phyloP scores from a whole-genome alignment of 2,113 vertebrate species.

The Chauna torquata region DNA sequence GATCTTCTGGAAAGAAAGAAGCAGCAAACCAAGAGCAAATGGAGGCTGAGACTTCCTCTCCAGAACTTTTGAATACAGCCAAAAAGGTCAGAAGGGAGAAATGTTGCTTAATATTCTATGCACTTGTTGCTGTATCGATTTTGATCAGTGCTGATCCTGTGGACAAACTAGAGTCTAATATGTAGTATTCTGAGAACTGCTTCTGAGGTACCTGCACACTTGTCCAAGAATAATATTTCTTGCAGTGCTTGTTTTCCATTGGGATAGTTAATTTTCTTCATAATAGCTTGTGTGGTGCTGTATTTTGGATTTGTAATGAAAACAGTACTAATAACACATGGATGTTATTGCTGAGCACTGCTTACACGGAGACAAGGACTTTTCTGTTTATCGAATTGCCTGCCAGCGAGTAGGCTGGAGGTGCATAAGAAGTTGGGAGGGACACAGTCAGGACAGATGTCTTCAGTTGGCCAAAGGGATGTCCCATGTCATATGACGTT shows the following conservation, averaged over 20 bases:
- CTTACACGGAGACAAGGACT: neutral
- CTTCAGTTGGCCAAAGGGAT: neutral
- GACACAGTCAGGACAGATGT: neutral
- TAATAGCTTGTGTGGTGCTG: neutral
- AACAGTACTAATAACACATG: neutral
- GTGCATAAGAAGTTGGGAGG: neutral
- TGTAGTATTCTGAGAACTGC: neutral
- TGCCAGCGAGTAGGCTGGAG: neutral
- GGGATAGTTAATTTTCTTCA: neutral
- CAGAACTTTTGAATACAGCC: neutral
- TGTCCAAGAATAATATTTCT: neutral
- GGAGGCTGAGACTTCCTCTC: neutral
- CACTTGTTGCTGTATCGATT: neutral
- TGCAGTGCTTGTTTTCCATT: neutral
- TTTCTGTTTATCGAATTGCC: neutral
- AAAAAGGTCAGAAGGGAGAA: conserved; percentile 63
- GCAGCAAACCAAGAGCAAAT: conserved; percentile 10
- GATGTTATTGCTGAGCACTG: neutral
- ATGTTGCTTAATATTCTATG: neutral
- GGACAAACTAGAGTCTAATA: neutral
- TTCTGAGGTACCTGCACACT: neutral
- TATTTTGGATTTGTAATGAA: neutral
- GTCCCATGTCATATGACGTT: too few relatives aligned
- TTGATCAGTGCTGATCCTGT: neutral
- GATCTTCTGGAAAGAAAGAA: conserved; percentile 52